Evolutionary conservation across 2,113 vertebrate species (phyloP).

Genomic region (Heterochromis multidens): DNA sequence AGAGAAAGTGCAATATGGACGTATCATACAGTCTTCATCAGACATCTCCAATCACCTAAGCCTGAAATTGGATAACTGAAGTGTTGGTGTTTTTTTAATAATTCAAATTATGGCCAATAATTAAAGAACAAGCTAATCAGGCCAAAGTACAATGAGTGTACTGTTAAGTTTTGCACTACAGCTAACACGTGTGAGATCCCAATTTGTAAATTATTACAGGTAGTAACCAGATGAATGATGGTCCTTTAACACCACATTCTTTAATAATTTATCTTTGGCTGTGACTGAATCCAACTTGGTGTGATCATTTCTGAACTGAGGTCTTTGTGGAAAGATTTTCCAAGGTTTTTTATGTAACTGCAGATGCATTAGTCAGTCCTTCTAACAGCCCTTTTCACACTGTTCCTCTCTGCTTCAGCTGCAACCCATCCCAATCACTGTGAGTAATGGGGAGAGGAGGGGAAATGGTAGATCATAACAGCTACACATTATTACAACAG

Average conservation of each 20-base stretch:
- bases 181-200: neutral
- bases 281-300: neutral
- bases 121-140: neutral
- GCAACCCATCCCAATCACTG: neutral
- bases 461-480: neutral
- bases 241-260: neutral
- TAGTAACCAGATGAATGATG: neutral
- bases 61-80: neutral
- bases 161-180: neutral
- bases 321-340: neutral
- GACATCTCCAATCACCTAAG: neutral
- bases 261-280: neutral
- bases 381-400: neutral
- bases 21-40: neutral
- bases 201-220: neutral
- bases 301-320: neutral
- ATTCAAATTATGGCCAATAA: neutral
- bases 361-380: neutral
- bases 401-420: neutral
- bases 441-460: conserved; percentile 6
- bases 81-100: neutral
- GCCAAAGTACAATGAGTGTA: neutral
- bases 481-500: neutral
- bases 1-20: neutral
- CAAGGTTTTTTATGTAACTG: neutral